Evolutionary conservation across 2,797 vertebrate species (phyloP), one percentile per base, ranked within the genome.

Genomic region (Sylvilagus floridanus): DNA sequence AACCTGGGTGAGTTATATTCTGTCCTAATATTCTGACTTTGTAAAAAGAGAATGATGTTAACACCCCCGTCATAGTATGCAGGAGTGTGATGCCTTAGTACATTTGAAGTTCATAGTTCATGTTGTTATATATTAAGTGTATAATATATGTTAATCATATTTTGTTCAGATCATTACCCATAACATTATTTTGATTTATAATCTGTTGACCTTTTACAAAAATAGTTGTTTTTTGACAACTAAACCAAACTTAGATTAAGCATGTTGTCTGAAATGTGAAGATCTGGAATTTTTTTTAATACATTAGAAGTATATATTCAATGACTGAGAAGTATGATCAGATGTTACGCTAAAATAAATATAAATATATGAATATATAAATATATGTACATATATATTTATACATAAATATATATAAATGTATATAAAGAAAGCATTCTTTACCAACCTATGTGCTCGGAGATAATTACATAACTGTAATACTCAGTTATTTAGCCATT

Each of bases 211-310:
- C 28, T 75, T 85, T 32, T 32, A 88, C 84, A 37, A 42, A 60
- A 11, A 14, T 7, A 63, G 42, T 65, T 0, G 30, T 68, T 95
- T 12, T 76, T 86, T 66, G 16, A 84, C 4, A 76, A 10, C 9
- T 79, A 50, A 93, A 32, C 13, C 14, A 65, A 42, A 83, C 83
- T 88, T 88, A 79, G 37, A 35, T 68, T 71, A 82, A 91, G 8
- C 11, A 3, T 79, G 4, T 71, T 76, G 5, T 76, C 26, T 66
- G 4, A 94, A 92, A 71, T 82, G 24, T 35, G 9, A 82, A n/a
- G 5, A n/a, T 30, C 22, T 82, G 5, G 24, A 12, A 42, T 42
- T 90, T 90, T 75, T 42, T 90, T 13, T 19, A 85, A n/a, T 82
- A 62, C 81, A 65, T 78, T 77, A 81, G 1, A 82, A 66, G 0